Percentiles rank a stretch among this genome's conserved stretches.
Evolutionary conservation across 2,113 vertebrate genomes (phyloP).

Genomic region (Cisticola juncidis): DNA sequence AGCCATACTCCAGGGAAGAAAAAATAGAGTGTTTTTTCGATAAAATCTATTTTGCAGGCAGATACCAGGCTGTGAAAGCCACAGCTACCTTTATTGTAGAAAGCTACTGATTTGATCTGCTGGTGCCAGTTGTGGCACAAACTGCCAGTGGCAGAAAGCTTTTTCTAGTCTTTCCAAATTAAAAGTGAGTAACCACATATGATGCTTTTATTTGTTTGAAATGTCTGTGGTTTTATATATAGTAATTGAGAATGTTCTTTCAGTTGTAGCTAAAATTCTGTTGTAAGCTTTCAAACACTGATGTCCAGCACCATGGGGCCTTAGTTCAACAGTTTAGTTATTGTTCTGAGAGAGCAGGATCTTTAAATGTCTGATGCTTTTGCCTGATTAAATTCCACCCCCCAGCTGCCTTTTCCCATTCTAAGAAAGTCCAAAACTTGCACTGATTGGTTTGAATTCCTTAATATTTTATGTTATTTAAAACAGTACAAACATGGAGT

Average conservation of each 20-base stretch:
- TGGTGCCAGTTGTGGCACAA: background rate
- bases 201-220: background rate
- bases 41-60: background rate
- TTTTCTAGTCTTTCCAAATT: background rate
- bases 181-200: background rate
- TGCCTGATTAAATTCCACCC: background rate
- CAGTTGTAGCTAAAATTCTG: background rate
- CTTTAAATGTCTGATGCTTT: background rate
- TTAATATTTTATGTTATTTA: background rate
- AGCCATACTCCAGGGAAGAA: background rate
- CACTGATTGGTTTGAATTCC: background rate
- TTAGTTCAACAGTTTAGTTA: background rate
- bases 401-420: background rate
- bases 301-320: rapidly evolving
- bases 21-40: background rate
- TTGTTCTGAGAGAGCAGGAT: background rate
- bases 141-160: background rate
- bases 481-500: background rate
- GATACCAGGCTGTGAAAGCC: background rate
- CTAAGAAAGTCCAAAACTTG: background rate
- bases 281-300: background rate
- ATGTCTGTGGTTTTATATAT: background rate
- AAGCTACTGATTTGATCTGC: background rate
- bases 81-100: background rate
- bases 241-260: background rate